These are phyloP conservation scores for Tetramorium bicarinatum DNA, from an alignment of 2,888 invertebrate species.

Conservation along the genomic window DNA sequence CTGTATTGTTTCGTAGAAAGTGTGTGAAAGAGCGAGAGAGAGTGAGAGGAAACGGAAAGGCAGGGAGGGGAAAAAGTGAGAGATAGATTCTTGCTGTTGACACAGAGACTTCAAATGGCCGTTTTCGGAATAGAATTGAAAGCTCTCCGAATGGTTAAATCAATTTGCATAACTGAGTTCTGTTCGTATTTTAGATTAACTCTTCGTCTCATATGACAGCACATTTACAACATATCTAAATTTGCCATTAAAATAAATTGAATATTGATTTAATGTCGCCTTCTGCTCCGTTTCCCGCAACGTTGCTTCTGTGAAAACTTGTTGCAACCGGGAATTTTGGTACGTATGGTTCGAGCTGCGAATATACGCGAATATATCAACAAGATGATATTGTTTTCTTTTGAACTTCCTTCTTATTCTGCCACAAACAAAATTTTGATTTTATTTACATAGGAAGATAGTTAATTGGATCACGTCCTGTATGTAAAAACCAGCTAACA, in stretches of 20 bases:
- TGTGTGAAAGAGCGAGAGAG: neutral
- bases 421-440: neutral
- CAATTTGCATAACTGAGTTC: conserved; percentile 53
- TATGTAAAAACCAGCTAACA: conserved; percentile 1
- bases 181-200: conserved; percentile 47
- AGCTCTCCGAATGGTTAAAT: conserved; percentile 43
- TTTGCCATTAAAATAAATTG: conserved; percentile 47
- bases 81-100: conserved; percentile 30
- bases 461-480: conserved; percentile 30
- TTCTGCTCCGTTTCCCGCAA: neutral
- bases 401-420: neutral
- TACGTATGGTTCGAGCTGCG: neutral
- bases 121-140: conserved; percentile 35
- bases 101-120: conserved; percentile 43
- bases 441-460: conserved; percentile 33
- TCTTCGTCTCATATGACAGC: conserved; percentile 35
- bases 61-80: too few species aligned
- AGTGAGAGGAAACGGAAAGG: neutral
- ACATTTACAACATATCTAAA: conserved; percentile 31
- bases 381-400: neutral
- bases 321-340: neutral
- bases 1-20: conserved; percentile 23
- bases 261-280: conserved; percentile 24
- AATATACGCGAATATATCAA: neutral
- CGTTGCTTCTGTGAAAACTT: neutral